Evolutionary conservation across 2,113 vertebrate genomes (phyloP), one percentile per base, ranked within the genome.

Genomic region (Lontra canadensis): DNA sequence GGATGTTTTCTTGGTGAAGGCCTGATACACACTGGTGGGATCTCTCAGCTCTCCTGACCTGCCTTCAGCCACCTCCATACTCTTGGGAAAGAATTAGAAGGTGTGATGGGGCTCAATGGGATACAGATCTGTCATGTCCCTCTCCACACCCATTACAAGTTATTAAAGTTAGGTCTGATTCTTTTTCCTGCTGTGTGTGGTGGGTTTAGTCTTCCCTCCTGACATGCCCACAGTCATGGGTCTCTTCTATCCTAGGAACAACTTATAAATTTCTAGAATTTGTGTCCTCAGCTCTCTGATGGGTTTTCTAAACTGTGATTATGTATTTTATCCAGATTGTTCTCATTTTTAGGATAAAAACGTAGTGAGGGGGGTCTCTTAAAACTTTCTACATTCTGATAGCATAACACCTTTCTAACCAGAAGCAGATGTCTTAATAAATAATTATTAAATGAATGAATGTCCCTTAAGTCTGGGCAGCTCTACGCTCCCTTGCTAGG

Each of bases 401-500:
- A 80, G 57, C 76, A 84, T 52, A 52, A 52, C 49, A 81, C 65
- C 80, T 63, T 78, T 36, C 74, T 59, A 76, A 81, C 34, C 47
- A 71, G 90, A 90, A 94, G 88, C 80, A 85, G 39, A 84, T 67
- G 63, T 69, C 57, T 82, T 95, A 47, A 96, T 88, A 84, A 94
- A 81, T 87, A 87, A 76, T 81, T 44, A 88, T 47, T 49, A 44
- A 52, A 44, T 20, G 7, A 76, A 73, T 7, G 18, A 25, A 3
- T 1, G 23, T 52, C 78, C 86, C 79, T 36, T 55, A 55, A 65
- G 34, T 76, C n/a, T 20, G 36, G 94, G 26, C 29, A 29, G 39
- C 82, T 73, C 87, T n/a, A 11, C 21, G 59, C 78, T 31, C 25
- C 49, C 9, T 67, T 36, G 67, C 79, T 83, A 71, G 71, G 91